Base-by-base conservation (phyloP, 2,888 invertebrate species). In the Drosophila mettleri region DNA sequence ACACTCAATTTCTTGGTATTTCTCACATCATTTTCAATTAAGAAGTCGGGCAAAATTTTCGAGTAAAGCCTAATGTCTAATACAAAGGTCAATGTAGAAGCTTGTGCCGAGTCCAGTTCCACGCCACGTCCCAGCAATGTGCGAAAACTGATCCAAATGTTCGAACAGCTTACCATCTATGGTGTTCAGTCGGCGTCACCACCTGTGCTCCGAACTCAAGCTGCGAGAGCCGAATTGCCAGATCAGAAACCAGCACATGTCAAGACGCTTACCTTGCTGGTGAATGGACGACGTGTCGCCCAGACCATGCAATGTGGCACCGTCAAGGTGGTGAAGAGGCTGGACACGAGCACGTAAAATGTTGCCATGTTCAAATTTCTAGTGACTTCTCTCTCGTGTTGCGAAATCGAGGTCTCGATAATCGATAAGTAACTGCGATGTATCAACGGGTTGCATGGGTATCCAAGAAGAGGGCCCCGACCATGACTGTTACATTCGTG, bases 241-340 rank as follows among this genome's bases (percentile, higher is more conserved):
- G n/a, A n/a, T 1, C 31, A 10, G 22, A 0, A 10, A 14, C 24
- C 36, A 4, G 7, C n/a, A 22, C 18, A 14, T 6, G 16, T 38
- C 9, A 48, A 52, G 33, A 34, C 27, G 5, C 39, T 66, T 7
- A 65, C 51, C 1, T 43, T 70, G 41, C 51, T 71, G 52, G 45
- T 71, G 27, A 71, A 71, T 22, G 71, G 71, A 10, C 41, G 71
- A 14, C 36, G 48, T 14, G 57, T 69, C 10, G 69, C 64, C 6
- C 36, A 52, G 16, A 33, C 22, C 1, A 24, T 29, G 8, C 12
- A 29, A 2, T 20, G 4, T 2, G 49, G 2, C 1, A 12, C 1
- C 6, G 4, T 3, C 14, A 2, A 14, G 2, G 22, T 10, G 29
- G 5, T 24, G 2, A 48, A 16, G 12, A 18, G 2, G 6, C 8